Conservation (phyloP, 2,797 vertebrate species). For the Arnoldichthys spilopterus region DNA sequence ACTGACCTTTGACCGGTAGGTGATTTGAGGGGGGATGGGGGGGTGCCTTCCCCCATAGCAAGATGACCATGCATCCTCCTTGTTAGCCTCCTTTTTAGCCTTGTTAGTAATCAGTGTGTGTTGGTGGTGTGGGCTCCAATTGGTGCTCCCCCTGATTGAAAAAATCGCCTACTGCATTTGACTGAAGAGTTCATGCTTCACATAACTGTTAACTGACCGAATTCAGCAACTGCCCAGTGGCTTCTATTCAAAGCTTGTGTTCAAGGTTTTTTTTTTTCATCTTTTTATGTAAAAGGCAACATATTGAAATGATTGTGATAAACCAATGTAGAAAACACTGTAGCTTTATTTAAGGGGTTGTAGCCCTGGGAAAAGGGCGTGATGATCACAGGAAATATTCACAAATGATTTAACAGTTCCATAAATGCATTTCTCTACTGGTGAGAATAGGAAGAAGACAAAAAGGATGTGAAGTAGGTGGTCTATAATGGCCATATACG, state of each 20-base stretch:
- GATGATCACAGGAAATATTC: neutral
- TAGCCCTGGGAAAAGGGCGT: neutral
- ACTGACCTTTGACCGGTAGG: too few species aligned
- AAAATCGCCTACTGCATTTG: too few species aligned
- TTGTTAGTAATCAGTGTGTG: too few species aligned
- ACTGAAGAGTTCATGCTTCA: neutral
- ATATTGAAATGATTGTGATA: neutral
- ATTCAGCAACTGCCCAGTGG: neutral
- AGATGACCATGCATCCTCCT: too few species aligned
- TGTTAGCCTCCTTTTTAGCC: too few species aligned
- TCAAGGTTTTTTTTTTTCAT: neutral
- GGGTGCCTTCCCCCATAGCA: too few species aligned
- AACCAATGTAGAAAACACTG: neutral
- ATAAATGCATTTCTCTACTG: neutral
- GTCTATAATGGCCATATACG: neutral
- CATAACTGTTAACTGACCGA: neutral
- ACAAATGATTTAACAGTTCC: neutral
- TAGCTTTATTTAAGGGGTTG: neutral
- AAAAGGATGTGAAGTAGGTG: neutral
- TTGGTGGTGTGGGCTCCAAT: too few species aligned
- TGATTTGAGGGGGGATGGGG: too few species aligned
- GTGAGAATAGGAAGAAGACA: neutral
- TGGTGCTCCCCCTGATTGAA: too few species aligned
- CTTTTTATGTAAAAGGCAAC: neutral
- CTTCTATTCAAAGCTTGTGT: neutral